Evolutionary conservation across 1,140 invertebrate species (phyloP).

Genomic region (Formica selysi): DNA sequence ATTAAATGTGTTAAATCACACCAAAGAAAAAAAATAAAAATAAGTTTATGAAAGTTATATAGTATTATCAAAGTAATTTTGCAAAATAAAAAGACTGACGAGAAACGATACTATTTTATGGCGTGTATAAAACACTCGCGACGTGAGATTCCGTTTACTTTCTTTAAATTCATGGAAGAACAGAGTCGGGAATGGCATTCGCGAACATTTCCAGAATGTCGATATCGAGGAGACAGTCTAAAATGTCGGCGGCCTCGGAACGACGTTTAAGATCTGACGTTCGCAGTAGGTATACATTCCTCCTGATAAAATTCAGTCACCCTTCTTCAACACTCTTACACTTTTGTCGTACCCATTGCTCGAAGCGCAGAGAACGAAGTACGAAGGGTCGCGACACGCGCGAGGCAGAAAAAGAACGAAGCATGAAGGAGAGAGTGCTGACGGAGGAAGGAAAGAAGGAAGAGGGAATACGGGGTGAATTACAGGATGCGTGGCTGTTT

Average conservation of each 20-base stretch:
- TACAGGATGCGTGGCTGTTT: constrained; percentile 49
- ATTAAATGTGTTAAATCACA: neutral
- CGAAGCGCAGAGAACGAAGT: neutral
- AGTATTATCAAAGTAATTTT: neutral
- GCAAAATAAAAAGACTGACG: neutral
- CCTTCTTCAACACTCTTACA: constrained; percentile 29
- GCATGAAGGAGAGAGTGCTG: constrained; percentile 30
- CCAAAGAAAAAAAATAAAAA: neutral
- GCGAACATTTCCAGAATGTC: constrained; percentile 33
- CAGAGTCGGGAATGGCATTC: constrained; percentile 30
- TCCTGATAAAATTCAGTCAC: constrained; percentile 58
- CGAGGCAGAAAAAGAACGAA: constrained; percentile 21
- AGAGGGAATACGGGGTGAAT: constrained; percentile 36
- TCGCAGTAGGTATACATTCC: constrained; percentile 16
- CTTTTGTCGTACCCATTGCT: neutral
- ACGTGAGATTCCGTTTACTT: constrained; percentile 8
- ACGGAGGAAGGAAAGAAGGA: constrained; percentile 10
- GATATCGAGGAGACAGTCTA: constrained; percentile 57
- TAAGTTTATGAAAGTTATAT: neutral
- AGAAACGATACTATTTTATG: neutral
- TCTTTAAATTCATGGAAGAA: constrained; percentile 47
- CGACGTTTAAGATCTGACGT: constrained; percentile 53
- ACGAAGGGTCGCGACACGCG: neutral
- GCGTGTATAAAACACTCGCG: neutral
- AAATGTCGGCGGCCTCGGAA: constrained; percentile 54